Evolutionary conservation across 1,140 invertebrate genomes (phyloP).

Genomic region (Caerostris extrusa): DNA sequence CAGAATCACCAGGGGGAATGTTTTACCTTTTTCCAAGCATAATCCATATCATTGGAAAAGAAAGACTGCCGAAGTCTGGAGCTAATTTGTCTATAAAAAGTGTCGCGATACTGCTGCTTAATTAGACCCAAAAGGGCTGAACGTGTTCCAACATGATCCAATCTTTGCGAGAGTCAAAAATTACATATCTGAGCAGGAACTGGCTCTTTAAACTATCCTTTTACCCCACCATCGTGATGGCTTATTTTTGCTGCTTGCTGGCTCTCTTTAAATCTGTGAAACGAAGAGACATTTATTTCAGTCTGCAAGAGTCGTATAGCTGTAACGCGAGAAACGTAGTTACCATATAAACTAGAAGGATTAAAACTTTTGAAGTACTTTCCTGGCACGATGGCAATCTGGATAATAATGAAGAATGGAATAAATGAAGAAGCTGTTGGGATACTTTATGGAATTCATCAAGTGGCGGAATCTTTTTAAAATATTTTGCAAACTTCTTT

Average conservation of each 20-base stretch:
- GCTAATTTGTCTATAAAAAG: conserved; percentile 40
- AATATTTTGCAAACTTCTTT: too few species aligned
- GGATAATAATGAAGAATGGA: not conserved
- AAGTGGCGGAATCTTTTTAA: too few species aligned
- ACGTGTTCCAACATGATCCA: conserved; percentile 6
- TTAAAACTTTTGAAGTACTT: conserved; percentile 10
- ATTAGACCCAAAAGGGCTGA: conserved; percentile 33
- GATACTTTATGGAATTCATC: too few species aligned
- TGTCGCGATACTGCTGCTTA: not conserved
- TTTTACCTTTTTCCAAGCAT: not conserved
- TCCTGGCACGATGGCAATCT: not conserved
- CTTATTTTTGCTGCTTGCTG: conserved; percentile 4
- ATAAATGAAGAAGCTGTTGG: too few species aligned
- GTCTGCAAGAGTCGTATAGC: not conserved
- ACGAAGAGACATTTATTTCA: not conserved
- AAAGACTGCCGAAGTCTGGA: not conserved
- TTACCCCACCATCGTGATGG: not conserved
- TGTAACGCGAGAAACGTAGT: not conserved
- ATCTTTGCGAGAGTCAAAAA: conserved; percentile 28
- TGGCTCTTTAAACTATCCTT: not conserved
- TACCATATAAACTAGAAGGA: not conserved
- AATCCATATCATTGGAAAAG: not conserved
- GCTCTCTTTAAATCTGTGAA: conserved; percentile 18
- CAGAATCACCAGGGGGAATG: conserved; percentile 7
- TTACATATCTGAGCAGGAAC: not conserved